A percentile compares a stretch with the other conserved stretches of the same genome.
phyloP scores from a whole-genome alignment of 2,797 vertebrate species.

The Staurois parvus region DNA sequence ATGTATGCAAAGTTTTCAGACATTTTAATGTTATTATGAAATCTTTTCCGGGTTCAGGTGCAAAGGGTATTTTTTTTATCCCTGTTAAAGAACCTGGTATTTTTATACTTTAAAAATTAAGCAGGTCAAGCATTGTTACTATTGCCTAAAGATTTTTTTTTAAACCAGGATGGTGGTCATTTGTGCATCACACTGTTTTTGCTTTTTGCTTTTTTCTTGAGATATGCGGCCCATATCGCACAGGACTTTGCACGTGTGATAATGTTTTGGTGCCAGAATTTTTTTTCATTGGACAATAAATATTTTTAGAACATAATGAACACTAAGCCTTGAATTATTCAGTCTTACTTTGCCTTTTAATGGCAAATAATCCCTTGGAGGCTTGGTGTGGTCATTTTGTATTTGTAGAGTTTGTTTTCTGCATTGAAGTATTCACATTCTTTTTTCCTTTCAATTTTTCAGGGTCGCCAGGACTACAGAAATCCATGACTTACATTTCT shows the following conservation, averaged over 20 bases:
- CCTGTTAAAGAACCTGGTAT: not conserved
- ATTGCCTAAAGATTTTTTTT: not conserved
- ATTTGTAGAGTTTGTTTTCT: not conserved
- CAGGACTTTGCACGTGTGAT: not conserved
- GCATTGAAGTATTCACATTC: not conserved
- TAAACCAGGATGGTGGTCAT: not conserved
- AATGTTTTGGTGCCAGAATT: not conserved
- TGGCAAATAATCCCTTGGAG: constrained; percentile 1
- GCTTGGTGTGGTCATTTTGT: constrained; percentile 28
- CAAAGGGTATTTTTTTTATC: not conserved
- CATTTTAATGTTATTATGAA: not conserved
- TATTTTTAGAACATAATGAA: not conserved
- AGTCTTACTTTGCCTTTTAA: constrained; percentile 3
- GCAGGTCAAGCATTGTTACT: too few relatives aligned
- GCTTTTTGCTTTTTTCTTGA: not conserved
- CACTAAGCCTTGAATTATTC: constrained; percentile 1
- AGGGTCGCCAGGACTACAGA: constrained; percentile 29
- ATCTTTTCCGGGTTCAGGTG: not conserved
- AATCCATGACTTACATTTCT: constrained; percentile 13
- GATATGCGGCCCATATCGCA: not conserved
- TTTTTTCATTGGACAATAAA: not conserved
- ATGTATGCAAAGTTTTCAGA: too few relatives aligned
- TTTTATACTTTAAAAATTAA: too few relatives aligned
- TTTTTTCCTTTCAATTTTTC: constrained; percentile 45
- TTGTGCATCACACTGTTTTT: not conserved